Percentiles rank a stretch among this genome's conserved stretches.
Evolutionary conservation across 2,888 invertebrate species (phyloP).

Genomic region (Lypha dubia): DNA sequence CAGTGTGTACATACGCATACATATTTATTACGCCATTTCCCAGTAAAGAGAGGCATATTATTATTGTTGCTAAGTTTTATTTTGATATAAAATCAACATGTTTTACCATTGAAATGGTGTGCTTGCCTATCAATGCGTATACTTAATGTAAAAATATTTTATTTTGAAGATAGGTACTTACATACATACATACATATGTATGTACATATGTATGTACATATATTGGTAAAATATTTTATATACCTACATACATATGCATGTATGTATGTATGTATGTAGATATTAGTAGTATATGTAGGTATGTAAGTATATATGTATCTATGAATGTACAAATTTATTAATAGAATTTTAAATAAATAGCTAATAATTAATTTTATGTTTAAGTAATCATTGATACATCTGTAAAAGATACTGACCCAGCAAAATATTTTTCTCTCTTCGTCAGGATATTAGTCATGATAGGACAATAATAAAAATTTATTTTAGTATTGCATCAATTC

Average conservation of each 20-base stretch:
- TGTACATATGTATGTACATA: neutral
- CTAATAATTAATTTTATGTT: no score
- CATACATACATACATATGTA: neutral
- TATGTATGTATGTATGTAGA: neutral
- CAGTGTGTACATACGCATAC: neutral
- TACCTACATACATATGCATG: neutral
- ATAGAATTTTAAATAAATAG: no score
- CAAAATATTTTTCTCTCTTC: no score
- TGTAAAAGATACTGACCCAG: no score
- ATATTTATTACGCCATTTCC: conserved; percentile 21
- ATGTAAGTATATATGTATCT: no score
- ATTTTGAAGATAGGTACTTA: neutral
- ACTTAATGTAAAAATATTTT: conserved; percentile 54
- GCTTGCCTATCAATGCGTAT: conserved; percentile 66
- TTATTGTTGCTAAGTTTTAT: conserved; percentile 12
- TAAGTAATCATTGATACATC: no score
- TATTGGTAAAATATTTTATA: neutral
- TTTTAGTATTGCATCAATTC: no score
- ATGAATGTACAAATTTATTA: no score
- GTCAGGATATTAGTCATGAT: no score
- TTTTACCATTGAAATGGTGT: conserved; percentile 51
- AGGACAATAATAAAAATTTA: no score
- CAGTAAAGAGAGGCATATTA: conserved; percentile 37
- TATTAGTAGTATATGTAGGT: no score
- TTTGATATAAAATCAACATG: conserved; percentile 22